Percentiles rank a stretch among this genome's conserved stretches.
phyloP scores from a whole-genome alignment of 2,113 vertebrate genomes.

The Ictidomys tridecemlineatus region DNA sequence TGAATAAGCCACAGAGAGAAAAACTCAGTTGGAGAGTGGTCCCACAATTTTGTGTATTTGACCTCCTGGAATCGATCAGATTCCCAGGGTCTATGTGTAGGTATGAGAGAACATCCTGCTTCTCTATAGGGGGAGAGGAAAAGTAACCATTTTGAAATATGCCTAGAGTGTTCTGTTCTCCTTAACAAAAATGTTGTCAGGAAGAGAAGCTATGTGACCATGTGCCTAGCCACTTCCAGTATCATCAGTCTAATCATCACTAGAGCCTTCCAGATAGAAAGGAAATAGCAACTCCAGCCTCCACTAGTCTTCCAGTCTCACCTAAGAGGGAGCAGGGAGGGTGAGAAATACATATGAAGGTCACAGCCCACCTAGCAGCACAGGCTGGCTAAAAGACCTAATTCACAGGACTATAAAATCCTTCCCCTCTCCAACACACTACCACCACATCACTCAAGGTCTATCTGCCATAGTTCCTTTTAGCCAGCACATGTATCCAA shows the following conservation, averaged over 20 bases:
- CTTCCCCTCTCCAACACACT: too few species aligned
- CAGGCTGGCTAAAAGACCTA: slow-evolving; percentile 9
- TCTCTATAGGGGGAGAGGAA: not conserved
- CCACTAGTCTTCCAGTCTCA: not conserved
- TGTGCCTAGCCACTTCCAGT: not conserved
- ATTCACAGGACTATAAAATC: not conserved
- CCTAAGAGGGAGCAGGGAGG: not conserved
- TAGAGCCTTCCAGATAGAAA: not conserved
- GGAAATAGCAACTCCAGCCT: not conserved
- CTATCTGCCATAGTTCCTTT: not conserved
- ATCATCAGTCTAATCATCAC: not conserved
- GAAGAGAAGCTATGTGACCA: not conserved
- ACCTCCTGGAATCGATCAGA: not conserved
- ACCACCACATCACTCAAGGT: not conserved
- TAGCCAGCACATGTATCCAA: not conserved
- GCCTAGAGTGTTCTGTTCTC: not conserved
- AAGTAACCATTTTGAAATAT: slow-evolving; percentile 37
- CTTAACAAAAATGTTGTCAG: not conserved
- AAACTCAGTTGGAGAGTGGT: not conserved
- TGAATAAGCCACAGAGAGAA: not conserved
- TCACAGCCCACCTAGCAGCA: not conserved
- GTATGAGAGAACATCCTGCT: not conserved
- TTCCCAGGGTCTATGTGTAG: not conserved
- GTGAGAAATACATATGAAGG: not conserved
- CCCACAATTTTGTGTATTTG: not conserved